These are phyloP conservation scores for Anthopleura sola DNA, from an alignment of 64 coral and sea anemone species.

Conservation along the genomic window DNA sequence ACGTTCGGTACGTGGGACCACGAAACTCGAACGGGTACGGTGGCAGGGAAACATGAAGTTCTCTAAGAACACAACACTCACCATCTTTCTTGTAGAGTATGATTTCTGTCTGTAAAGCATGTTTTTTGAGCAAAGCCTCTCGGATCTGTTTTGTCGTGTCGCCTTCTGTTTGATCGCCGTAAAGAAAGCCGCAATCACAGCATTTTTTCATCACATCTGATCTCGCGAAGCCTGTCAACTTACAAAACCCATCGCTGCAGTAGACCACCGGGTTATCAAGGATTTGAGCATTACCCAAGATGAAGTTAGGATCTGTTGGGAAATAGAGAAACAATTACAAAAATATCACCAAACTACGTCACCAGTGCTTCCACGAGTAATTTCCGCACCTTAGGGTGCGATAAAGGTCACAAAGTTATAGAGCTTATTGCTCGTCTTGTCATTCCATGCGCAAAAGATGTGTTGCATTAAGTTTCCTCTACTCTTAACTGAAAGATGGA, in stretches of 20 bases:
- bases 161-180: conserved; percentile 64
- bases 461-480: no score
- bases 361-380: no score
- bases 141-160: conserved; percentile 49
- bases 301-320: conserved; percentile 70
- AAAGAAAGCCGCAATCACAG: conserved; percentile 79
- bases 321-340: background rate
- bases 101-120: conserved; percentile 72
- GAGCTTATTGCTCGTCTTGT: no score
- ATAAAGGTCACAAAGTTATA: no score
- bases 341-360: background rate
- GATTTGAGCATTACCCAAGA: conserved; percentile 89
- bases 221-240: conserved; percentile 72
- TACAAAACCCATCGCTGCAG: conserved; percentile 83
- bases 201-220: conserved; percentile 90
- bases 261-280: conserved; percentile 86
- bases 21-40: no score
- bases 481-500: no score
- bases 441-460: no score
- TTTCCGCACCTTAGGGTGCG: no score
- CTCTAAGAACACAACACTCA: conserved; percentile 1
- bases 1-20: no score
- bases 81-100: conserved; percentile 87
- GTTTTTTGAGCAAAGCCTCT: conserved; percentile 56
- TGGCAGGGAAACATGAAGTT: no score